A percentile compares a stretch with the other conserved stretches of the same genome.
Evolutionary conservation across 2,113 vertebrate species (phyloP).

Genomic region (Strigops habroptila): DNA sequence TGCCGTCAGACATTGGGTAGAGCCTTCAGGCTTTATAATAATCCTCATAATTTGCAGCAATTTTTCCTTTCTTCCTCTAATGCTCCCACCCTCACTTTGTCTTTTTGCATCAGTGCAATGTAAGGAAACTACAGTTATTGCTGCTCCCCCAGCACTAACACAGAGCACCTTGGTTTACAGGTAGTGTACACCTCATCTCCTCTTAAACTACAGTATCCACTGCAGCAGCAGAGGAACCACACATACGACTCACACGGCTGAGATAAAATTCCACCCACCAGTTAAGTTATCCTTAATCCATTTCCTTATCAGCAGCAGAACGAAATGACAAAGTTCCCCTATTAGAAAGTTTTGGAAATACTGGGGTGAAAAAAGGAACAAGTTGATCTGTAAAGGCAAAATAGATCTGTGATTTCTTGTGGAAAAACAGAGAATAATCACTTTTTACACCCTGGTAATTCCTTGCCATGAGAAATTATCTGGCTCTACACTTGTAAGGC

Average conservation of each 20-base stretch:
- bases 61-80: neutral
- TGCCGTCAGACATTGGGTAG: neutral
- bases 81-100: rapidly evolving
- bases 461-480: neutral
- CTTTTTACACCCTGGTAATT: neutral
- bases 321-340: neutral
- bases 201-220: neutral
- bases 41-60: neutral
- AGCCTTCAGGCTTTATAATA: neutral
- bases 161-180: neutral
- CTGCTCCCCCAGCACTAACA: neutral
- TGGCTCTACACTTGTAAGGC: neutral
- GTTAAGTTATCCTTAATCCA: neutral
- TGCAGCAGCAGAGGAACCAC: neutral
- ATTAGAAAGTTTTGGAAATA: neutral
- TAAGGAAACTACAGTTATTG: neutral
- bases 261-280: neutral
- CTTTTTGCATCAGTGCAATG: neutral
- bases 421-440: neutral
- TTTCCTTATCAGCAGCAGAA: neutral
- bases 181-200: neutral
- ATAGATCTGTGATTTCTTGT: neutral
- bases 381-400: neutral
- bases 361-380: neutral
- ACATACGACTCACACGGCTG: rapidly evolving